Conservation (phyloP, 2,113 vertebrate species). For the Antechinus stuartii region DNA sequence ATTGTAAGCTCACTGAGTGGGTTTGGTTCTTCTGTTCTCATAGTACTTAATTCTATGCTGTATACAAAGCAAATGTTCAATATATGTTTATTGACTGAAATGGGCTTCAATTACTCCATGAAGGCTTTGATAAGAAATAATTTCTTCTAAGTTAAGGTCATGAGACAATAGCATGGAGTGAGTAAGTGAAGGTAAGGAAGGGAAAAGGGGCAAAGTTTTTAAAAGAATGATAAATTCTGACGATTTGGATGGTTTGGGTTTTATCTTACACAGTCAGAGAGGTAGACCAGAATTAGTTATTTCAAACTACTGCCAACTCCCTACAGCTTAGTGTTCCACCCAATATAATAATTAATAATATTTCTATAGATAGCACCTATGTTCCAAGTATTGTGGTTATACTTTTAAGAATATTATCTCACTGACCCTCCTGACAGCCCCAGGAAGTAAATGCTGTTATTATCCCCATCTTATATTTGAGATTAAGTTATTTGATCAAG, state of each 20-base stretch:
- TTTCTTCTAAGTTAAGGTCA: neutral
- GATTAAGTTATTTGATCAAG: neutral
- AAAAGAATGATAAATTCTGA: neutral
- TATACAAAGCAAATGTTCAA: neutral
- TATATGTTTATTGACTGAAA: neutral
- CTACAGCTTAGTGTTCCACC: neutral
- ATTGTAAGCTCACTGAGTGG: neutral
- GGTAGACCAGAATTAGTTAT: neutral
- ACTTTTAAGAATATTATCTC: neutral
- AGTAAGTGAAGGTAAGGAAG: neutral
- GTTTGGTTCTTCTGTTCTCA: neutral
- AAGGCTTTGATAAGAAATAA: neutral
- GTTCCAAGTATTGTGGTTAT: neutral
- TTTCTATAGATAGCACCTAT: neutral
- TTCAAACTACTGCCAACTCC: neutral
- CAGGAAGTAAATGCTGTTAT: neutral
- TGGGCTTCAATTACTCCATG: neutral
- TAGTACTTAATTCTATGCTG: neutral
- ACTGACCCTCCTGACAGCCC: neutral
- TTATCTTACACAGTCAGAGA: neutral
- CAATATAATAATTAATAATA: neutral
- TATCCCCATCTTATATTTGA: neutral
- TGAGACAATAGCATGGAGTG: neutral
- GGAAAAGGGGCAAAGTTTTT: neutral
- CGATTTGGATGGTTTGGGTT: neutral